phyloP scores from a whole-genome alignment of 2,888 invertebrate genomes.

The Cataglyphis cursor region DNA sequence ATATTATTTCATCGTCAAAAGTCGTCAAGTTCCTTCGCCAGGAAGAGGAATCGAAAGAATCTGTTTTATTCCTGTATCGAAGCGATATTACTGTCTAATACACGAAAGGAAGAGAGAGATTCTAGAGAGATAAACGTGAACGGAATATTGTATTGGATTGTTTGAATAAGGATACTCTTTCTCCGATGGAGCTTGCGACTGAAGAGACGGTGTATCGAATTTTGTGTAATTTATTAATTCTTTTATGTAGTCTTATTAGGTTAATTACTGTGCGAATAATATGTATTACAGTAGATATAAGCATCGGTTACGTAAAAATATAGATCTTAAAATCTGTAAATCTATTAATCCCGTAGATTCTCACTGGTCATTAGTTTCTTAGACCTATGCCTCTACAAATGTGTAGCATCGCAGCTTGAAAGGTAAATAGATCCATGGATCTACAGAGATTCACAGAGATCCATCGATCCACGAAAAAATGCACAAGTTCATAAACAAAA shows the following conservation, averaged over 20 bases:
- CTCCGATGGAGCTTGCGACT: background rate
- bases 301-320: slow-evolving; percentile 46
- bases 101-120: background rate
- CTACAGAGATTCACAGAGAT: slow-evolving; percentile 40
- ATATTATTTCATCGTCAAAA: slow-evolving; percentile 69
- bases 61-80: background rate
- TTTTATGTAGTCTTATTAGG: slow-evolving; percentile 43
- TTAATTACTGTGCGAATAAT: slow-evolving; percentile 47
- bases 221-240: slow-evolving; percentile 30
- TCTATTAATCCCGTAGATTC: slow-evolving; percentile 44
- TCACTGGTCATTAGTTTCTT: slow-evolving; percentile 25
- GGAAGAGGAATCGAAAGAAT: background rate
- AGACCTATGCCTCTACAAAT: slow-evolving; percentile 28
- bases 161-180: background rate
- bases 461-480: slow-evolving; percentile 21
- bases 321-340: slow-evolving; percentile 49
- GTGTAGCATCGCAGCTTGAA: slow-evolving; percentile 25
- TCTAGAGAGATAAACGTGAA: background rate
- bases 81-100: background rate
- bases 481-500: slow-evolving; percentile 23
- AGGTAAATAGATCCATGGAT: slow-evolving; percentile 42
- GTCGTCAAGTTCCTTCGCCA: slow-evolving; percentile 54
- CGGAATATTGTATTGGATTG: slow-evolving; percentile 11
- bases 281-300: slow-evolving; percentile 46
- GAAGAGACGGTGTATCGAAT: slow-evolving; percentile 39